These are phyloP conservation scores for Micromys minutus DNA, from an alignment of 2,113 vertebrate genomes.

Conservation along the genomic window DNA sequence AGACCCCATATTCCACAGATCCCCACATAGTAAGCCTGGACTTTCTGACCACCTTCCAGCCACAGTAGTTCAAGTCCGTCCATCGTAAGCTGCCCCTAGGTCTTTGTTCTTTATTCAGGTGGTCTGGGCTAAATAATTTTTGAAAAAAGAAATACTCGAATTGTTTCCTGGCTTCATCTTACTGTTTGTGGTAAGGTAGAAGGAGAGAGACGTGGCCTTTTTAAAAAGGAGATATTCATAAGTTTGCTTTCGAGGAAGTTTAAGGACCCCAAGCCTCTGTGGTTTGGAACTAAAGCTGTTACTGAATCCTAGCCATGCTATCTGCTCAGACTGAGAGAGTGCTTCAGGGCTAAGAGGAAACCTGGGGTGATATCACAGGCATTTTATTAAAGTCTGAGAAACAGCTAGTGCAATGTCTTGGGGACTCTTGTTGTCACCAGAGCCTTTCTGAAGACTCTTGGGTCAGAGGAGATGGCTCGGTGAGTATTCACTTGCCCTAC, in stretches of 20 bases:
- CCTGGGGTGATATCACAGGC: not conserved
- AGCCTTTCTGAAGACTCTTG: not conserved
- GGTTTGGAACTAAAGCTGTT: constrained; percentile 8
- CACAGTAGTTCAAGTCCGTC: not conserved
- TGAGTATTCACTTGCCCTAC: not conserved
- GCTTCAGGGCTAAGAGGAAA: not conserved
- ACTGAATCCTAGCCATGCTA: not conserved
- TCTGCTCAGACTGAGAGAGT: not conserved
- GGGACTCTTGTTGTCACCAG: not conserved
- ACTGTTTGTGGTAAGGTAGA: not conserved
- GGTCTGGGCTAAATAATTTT: not conserved
- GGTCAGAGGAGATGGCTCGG: not conserved
- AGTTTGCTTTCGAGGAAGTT: not conserved
- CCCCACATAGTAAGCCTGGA: not conserved
- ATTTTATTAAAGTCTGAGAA: not conserved
- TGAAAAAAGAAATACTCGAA: not conserved
- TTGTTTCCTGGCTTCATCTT: not conserved
- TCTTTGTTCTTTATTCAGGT: not conserved
- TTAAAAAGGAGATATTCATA: not conserved
- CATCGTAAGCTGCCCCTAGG: not conserved
- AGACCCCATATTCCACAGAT: not conserved
- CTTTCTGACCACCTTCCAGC: not conserved
- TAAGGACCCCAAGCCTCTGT: not conserved
- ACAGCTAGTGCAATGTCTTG: not conserved
- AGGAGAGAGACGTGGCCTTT: not conserved